phyloP scores from a whole-genome alignment of 2,113 vertebrate species.

The Microcebus griseorufus region DNA sequence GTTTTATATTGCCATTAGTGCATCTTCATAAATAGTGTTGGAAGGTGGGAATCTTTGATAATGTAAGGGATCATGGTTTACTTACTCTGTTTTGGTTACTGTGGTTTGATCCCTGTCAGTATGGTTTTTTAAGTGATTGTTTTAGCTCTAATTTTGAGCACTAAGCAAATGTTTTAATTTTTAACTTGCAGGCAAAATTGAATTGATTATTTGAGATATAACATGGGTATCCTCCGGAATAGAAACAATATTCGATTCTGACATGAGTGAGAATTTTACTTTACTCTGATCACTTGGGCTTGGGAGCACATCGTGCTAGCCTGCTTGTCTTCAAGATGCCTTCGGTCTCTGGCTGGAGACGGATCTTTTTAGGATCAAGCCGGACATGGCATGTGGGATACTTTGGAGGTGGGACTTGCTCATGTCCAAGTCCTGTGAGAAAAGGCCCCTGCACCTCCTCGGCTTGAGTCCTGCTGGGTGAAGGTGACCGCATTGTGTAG shows the following conservation, averaged over 20 bases:
- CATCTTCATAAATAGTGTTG: not conserved
- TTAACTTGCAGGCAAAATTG: not conserved
- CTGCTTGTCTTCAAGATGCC: not conserved
- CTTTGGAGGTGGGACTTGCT: not conserved
- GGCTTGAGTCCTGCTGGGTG: not conserved
- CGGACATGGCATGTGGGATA: not conserved
- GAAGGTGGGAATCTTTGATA: not conserved
- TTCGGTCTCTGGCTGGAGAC: not conserved
- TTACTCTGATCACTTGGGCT: not conserved
- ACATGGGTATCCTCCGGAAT: too few relatives aligned
- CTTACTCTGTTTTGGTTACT: not conserved
- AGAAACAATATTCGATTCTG: not conserved
- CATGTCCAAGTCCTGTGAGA: not conserved
- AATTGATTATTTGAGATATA: conserved; percentile 17
- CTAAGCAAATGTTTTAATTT: not conserved
- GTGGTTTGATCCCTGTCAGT: not conserved
- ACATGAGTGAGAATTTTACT: not conserved
- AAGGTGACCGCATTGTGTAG: not conserved
- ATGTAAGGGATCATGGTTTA: not conserved
- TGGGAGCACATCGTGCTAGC: not conserved
- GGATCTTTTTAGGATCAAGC: not conserved
- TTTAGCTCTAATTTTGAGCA: conserved; percentile 6
- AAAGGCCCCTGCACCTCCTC: not conserved
- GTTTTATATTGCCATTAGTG: not conserved
- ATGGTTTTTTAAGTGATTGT: not conserved